Evolutionary conservation across 2,888 invertebrate genomes (phyloP).

Genomic region (Cyclophora punctaria): DNA sequence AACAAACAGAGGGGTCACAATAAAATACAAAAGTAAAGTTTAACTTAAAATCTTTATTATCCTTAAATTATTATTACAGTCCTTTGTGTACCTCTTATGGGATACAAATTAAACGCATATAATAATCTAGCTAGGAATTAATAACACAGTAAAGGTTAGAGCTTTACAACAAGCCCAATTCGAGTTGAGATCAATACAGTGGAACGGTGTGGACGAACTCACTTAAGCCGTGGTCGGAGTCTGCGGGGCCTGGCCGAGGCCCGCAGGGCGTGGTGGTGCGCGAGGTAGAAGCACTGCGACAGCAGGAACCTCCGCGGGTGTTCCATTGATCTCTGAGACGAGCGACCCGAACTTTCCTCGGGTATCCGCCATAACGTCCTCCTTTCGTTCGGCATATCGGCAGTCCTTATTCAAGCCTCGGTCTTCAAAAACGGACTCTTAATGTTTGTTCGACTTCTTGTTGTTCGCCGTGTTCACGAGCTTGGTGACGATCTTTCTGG

Average conservation of each 20-base stretch:
- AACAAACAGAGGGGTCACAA: slow-evolving; percentile 2
- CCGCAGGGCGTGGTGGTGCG: slow-evolving; percentile 39
- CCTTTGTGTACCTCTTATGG: slow-evolving; percentile 41
- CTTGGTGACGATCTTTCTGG: slow-evolving; percentile 91
- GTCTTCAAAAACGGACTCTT: slow-evolving; percentile 35
- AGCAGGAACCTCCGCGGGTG: slow-evolving; percentile 58
- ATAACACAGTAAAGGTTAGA: slow-evolving; percentile 63
- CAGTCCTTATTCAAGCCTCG: slow-evolving; percentile 60
- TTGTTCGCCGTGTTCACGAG: slow-evolving; percentile 89
- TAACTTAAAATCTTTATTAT: slow-evolving; percentile 46
- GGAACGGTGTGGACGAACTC: slow-evolving; percentile 56
- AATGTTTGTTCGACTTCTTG: slow-evolving; percentile 75
- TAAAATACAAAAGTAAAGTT: slow-evolving; percentile 31
- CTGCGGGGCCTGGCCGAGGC: slow-evolving; percentile 31
- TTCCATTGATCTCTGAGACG: slow-evolving; percentile 65
- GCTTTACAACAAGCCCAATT: slow-evolving; percentile 67
- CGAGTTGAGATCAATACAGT: slow-evolving; percentile 57
- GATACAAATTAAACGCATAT: slow-evolving; percentile 49
- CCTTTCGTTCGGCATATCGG: slow-evolving; percentile 61
- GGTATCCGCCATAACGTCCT: slow-evolving; percentile 62
- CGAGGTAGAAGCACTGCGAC: slow-evolving; percentile 52
- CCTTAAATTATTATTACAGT: slow-evolving; percentile 66
- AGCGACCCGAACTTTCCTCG: slow-evolving; percentile 48
- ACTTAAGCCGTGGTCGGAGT: slow-evolving; percentile 18
- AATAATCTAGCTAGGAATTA: slow-evolving; percentile 64